These are phyloP conservation scores for Atrichornis clamosus DNA, from an alignment of 2,113 vertebrate genomes.

Conservation along the genomic window DNA sequence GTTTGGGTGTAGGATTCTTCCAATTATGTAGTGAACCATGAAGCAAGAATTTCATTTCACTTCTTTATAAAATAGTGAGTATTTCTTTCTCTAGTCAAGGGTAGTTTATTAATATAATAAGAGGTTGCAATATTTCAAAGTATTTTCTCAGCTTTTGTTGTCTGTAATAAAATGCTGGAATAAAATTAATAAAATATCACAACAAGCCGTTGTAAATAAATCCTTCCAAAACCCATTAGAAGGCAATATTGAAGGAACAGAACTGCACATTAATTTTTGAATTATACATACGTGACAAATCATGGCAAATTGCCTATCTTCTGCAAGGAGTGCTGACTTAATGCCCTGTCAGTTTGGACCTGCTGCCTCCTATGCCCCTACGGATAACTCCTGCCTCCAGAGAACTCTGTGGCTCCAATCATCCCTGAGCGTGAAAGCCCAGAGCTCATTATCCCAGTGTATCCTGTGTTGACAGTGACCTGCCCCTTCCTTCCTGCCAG, in stretches of 20 bases:
- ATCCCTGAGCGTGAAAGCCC: neutral
- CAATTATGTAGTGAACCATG: neutral
- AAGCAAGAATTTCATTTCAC: neutral
- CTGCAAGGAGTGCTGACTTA: neutral
- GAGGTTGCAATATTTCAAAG: neutral
- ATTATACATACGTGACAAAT: neutral
- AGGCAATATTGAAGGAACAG: neutral
- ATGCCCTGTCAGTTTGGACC: neutral
- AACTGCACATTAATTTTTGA: neutral
- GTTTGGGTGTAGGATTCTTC: neutral
- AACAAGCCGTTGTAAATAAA: neutral
- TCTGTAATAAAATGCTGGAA: constrained; percentile 6
- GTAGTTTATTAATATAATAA: neutral
- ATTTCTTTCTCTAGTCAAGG: neutral
- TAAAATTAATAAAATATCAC: constrained; percentile 9
- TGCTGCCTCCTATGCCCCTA: neutral
- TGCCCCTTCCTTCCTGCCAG: neutral
- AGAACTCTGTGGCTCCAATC: neutral
- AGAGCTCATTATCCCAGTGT: neutral
- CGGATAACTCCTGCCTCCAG: neutral
- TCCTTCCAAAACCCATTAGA: neutral
- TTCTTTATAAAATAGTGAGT: neutral
- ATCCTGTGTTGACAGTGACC: neutral
- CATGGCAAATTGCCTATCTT: neutral
- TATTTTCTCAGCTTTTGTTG: neutral